Base-by-base conservation (phyloP, 2,113 vertebrate species). In the Pterocles orientalis region DNA sequence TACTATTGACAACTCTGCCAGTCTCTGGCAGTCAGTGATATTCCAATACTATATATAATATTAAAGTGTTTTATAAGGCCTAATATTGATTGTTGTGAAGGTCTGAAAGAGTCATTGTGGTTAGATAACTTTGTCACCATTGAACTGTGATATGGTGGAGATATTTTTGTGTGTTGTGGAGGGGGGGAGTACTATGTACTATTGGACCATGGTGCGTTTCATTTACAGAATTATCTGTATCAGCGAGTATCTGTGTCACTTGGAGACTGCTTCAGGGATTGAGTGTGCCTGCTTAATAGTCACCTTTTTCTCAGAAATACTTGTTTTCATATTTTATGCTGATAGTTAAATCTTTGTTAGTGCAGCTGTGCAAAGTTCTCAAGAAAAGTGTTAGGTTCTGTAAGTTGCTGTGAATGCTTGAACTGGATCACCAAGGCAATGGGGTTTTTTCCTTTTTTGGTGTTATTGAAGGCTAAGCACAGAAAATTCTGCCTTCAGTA, bases 21-120 rank as follows among this genome's bases (percentile, higher is more conserved):
- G 39, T 45, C 29, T 47, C 64, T 93, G 65, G 29, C 86, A 62
- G 56, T 47, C 83, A 84, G 26, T 36, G 57, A 15, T 78, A 43
- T 45, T 94, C 51, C 69, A 78, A 15, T 90, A 14, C 60, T 65
- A 9, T 28, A 36, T 70, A 17, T 45, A 76, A 45, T 51, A 33
- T 7, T 64, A 60, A 68, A 39, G 57, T 54, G 14, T 69, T 92
- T 89, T 79, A 19, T 39, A 34, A 60, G 15, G 81, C 65, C 88
- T 84, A 29, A 18, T 83, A 94, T 75, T 48, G 69, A 84, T 93
- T 92, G 69, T 64, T 91, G 69, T 71, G 69, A 82, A 91, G 72
- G 80, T 79, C 84, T 70, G 39, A 9, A 24, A 53, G n/a, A 73
- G 86, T 79, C 77, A 39, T 4, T 75, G 61, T 7, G 29, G 45